Evolutionary conservation across 2,113 vertebrate species (phyloP).

Genomic region (Callopanchax toddi): DNA sequence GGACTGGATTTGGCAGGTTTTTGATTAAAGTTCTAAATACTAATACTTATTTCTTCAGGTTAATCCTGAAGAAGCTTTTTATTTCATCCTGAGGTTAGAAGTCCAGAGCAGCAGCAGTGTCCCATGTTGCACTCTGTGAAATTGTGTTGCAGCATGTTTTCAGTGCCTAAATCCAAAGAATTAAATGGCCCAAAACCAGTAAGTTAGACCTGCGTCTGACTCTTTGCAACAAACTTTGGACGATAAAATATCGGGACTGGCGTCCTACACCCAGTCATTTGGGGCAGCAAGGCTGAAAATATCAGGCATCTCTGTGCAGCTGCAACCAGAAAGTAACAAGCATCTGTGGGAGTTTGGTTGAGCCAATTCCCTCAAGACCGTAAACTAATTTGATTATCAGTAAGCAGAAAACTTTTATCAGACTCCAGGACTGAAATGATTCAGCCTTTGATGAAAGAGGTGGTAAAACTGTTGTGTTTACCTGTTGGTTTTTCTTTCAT

Average conservation of each 20-base stretch:
- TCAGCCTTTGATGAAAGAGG: too few species aligned
- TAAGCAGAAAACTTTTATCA: background rate
- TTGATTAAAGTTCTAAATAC: too few species aligned
- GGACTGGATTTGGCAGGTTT: too few species aligned
- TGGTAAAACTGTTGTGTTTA: too few species aligned
- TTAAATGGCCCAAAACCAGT: slow-evolving; percentile 44
- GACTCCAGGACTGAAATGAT: background rate
- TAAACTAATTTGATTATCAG: background rate
- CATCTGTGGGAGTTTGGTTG: slow-evolving; percentile 20
- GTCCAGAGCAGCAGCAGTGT: background rate
- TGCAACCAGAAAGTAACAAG: slow-evolving; percentile 50
- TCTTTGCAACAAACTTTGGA: slow-evolving; percentile 24
- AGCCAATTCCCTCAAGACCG: background rate
- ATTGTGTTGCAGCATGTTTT: slow-evolving; percentile 1
- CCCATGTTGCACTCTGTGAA: background rate
- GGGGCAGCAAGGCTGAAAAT: slow-evolving; percentile 51
- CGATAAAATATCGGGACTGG: slow-evolving; percentile 58
- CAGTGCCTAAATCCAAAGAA: slow-evolving; percentile 20
- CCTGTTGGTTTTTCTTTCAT: too few species aligned
- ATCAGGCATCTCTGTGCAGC: slow-evolving; percentile 47
- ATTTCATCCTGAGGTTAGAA: slow-evolving; percentile 12
- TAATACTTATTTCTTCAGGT: too few species aligned
- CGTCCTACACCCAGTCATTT: slow-evolving; percentile 65
- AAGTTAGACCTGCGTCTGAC: slow-evolving; percentile 38
- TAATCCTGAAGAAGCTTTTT: slow-evolving; percentile 20